These are phyloP conservation scores for Tenrec ecaudatus DNA, from an alignment of 2,113 vertebrate species.

Conservation along the genomic window DNA sequence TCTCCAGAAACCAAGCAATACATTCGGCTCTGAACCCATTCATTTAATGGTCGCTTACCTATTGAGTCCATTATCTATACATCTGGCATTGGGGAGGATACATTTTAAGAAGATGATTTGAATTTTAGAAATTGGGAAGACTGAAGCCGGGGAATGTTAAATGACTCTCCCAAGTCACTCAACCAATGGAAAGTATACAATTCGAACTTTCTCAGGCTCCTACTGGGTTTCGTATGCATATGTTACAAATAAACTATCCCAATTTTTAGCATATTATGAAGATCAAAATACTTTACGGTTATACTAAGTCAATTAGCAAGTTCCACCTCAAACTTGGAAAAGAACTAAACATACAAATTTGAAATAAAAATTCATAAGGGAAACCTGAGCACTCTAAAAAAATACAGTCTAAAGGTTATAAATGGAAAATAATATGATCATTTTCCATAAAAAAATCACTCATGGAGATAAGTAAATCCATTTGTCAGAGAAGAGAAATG, in stretches of 20 bases:
- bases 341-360: conserved; percentile 59
- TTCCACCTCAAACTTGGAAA: conserved; percentile 63
- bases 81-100: not conserved
- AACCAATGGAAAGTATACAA: not conserved
- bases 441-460: conserved; percentile 54
- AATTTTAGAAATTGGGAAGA: not conserved
- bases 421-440: conserved; percentile 23
- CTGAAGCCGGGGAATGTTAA: not conserved
- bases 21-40: not conserved
- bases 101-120: not conserved
- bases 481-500: conserved; percentile 46
- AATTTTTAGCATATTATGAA: conserved; percentile 62
- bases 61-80: not conserved
- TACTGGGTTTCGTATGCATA: conserved; percentile 62
- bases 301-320: not conserved
- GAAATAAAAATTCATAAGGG: conserved; percentile 56
- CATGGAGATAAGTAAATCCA: conserved; percentile 17
- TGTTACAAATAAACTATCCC: conserved; percentile 64
- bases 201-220: not conserved
- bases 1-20: fast-evolving
- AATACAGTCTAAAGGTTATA: conserved; percentile 27
- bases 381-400: conserved; percentile 24
- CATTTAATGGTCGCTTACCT: not conserved
- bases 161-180: not conserved
- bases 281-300: conserved; percentile 60